These are phyloP conservation scores for Drosophila virilis DNA, from an alignment of 1,140 invertebrate species.

Conservation along the genomic window DNA sequence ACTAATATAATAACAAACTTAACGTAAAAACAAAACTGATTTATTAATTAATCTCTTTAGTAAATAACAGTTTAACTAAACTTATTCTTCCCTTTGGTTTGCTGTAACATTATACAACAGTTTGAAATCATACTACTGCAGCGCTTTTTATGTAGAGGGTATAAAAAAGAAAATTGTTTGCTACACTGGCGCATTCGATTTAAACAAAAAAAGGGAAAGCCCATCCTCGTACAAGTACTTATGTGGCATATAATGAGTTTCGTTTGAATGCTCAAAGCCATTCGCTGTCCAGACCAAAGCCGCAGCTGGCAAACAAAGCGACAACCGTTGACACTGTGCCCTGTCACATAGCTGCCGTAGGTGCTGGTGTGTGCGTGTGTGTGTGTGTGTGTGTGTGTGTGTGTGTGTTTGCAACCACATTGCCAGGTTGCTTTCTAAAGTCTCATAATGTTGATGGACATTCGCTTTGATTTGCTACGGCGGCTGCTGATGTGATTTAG, in stretches of 20 bases:
- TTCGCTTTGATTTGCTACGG: slow-evolving; percentile 71
- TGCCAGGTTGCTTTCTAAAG: slow-evolving; percentile 52
- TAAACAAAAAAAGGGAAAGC: slow-evolving; percentile 47
- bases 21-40: no score
- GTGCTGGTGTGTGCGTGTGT: not conserved
- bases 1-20: no score
- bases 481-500: slow-evolving; percentile 5
- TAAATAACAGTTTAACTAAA: no score
- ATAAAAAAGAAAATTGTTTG: slow-evolving; percentile 8
- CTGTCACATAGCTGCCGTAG: not conserved
- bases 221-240: slow-evolving; percentile 49
- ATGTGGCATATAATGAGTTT: slow-evolving; percentile 70
- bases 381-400: slow-evolving; percentile 15
- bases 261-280: slow-evolving; percentile 64
- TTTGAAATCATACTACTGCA: not conserved
- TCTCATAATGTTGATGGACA: slow-evolving; percentile 80
- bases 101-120: no score
- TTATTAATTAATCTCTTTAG: no score
- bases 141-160: not conserved
- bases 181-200: slow-evolving; percentile 61
- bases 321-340: slow-evolving; percentile 74
- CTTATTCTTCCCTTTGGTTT: no score
- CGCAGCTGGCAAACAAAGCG: slow-evolving; percentile 52
- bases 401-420: slow-evolving; percentile 20
- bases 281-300: slow-evolving; percentile 59